phyloP scores from a whole-genome alignment of 2,113 vertebrate species.

The Myiozetetes cayanensis region DNA sequence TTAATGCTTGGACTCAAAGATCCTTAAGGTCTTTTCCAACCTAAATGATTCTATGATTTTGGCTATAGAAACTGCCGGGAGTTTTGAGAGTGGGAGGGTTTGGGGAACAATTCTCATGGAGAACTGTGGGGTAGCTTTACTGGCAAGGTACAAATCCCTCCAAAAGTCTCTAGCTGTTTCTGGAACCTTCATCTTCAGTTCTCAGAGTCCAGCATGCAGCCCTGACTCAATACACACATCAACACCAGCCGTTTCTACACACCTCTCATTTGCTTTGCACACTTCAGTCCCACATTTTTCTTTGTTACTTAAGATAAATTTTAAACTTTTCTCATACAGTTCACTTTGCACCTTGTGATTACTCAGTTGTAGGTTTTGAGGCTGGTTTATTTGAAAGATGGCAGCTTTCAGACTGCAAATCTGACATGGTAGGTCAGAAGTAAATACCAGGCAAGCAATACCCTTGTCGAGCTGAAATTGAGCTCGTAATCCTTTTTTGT shows the following conservation, averaged over 20 bases:
- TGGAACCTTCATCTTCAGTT: not conserved
- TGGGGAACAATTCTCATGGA: fast-evolving
- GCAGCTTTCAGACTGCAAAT: not conserved
- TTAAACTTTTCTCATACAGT: not conserved
- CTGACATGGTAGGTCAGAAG: not conserved
- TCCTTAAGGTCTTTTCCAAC: not conserved
- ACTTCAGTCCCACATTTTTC: no score
- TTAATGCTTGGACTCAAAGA: not conserved
- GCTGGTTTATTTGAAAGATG: not conserved
- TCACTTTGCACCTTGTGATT: not conserved
- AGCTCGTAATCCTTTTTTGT: not conserved
- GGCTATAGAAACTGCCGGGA: not conserved
- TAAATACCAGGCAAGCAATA: not conserved
- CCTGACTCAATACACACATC: not conserved
- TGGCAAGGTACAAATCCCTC: not conserved
- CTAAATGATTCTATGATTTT: not conserved
- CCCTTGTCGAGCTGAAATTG: not conserved
- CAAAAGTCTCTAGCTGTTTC: not conserved
- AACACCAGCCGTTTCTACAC: fast-evolving
- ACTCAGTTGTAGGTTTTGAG: not conserved
- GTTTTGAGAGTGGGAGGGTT: not conserved
- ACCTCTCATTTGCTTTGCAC: fast-evolving
- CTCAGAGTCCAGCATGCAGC: not conserved
- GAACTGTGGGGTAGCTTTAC: not conserved
- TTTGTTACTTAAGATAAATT: not conserved